Base-by-base conservation (phyloP, 2,113 vertebrate genomes). In the Orientallactaga bullata region DNA sequence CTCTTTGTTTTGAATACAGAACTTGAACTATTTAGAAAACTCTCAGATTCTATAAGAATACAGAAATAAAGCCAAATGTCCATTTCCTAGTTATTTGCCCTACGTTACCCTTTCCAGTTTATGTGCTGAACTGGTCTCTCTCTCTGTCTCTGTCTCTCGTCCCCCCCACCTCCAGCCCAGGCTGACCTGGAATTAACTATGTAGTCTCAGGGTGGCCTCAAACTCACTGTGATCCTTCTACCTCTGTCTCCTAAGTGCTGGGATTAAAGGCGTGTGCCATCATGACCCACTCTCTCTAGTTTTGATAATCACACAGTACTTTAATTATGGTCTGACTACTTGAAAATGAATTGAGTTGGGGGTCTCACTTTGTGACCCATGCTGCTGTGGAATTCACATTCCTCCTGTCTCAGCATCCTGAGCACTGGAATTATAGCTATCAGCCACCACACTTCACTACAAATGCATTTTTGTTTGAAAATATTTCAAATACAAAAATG, bases 11-110 rank as follows among this genome's bases (percentile, higher is more conserved):
- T 72, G 51, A 77, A 76, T 42, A 69, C 3, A 81, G 42, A 18
- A 18, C 35, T 37, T 93, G n/a, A 69, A 58, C n/a, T 80, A 47
- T 69, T 66, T 51, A 71, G 90, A 73, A 65, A 90, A 73, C 28
- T 80, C 73, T 76, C 61, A 39, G 16, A 18, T 21, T 79, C 23
- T 91, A n/a, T 71, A 65, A 63, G 71, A 87, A 61, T 83, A 23
- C 17, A 23, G 58, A 30, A 24, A n/a, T 1, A 68, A 17, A 65
- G 37, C 47, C 84, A 72, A 58, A 81, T 30, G 20, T 37, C 42
- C 60, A 65, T 89, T 72, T 90, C 72, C 15, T 78, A 68, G 47
- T 60, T 77, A 76, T 16, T 65, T 24, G 5, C 63, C 13, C 12
- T 42, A 3, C 63, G 74, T 58, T 24, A 16, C 23, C 65, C 35